Evolutionary conservation across 2,888 invertebrate genomes (phyloP), one percentile per base, ranked within the genome.

Genomic region (Chrysomela aeneicollis): DNA sequence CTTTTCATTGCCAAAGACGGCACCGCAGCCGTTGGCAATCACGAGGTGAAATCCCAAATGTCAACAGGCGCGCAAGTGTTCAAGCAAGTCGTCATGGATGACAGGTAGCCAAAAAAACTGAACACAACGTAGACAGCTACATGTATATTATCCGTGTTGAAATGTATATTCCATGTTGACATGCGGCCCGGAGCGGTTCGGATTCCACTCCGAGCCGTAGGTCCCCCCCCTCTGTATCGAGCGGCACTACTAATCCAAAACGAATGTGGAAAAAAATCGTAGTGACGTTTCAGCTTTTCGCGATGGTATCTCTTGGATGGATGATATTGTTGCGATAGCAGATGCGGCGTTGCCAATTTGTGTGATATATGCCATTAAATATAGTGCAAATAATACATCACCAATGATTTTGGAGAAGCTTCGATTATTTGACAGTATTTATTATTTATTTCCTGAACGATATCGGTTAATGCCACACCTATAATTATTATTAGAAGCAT

Each of bases 1-100:
- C 85, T 97, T 79, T 95, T 92, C 83, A 94, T 97, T 73, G 90
- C 91, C 63, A 92, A 93, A 82, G 95, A 95, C 85, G 95, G 95
- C 66, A 93, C 93, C 61, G 93, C 95, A 35, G 92, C 94, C 58
- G 86, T 95, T 73, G 94, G 94, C 72, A 90, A 90, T 75, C 92
- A 93, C 76, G 93, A 92, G 81, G 89, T 90, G 70, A 92, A 93
- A 76, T 90, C 90, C 63, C 89, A 89, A 82, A 91, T 91, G 86
- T 88, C 89, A 55, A 88, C 89, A n/a, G 90, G 90, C 69, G 85
- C 84, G 15, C 81, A 81, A 71, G 84, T 85, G 73, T 90, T 90
- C 81, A 90, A 91, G 79, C 90, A 91, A 83, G 91, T 91, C 32
- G 90, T 91, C 10, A 90, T 92, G 88, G 89, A 90, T 78, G 89